phyloP scores from a whole-genome alignment of 2,888 invertebrate genomes.

The Watsonalla binaria region DNA sequence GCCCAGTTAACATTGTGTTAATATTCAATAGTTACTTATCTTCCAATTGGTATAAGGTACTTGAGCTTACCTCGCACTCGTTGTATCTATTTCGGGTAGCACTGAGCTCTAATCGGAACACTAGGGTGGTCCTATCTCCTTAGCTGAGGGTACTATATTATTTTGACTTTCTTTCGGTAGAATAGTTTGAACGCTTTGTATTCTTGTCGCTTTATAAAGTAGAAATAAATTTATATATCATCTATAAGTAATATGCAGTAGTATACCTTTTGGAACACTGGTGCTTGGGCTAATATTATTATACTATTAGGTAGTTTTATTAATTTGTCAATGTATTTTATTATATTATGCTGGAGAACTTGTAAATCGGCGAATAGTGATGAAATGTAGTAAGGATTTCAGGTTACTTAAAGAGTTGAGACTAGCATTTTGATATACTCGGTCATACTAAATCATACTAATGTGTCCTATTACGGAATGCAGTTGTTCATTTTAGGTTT shows the following conservation, averaged over 20 bases:
- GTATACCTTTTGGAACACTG: constrained; percentile 13
- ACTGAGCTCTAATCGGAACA: constrained; percentile 14
- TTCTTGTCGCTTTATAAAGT: constrained; percentile 43
- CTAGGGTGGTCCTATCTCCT: constrained; percentile 14
- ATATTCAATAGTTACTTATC: constrained; percentile 20
- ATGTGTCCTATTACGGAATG: neutral
- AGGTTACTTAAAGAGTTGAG: constrained; percentile 41
- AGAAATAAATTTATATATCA: constrained; percentile 16
- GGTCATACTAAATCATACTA: constrained; percentile 32
- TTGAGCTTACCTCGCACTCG: constrained; percentile 41
- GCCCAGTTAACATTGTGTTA: constrained; percentile 22
- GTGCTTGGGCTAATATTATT: constrained; percentile 23
- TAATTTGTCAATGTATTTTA: neutral
- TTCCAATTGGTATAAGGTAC: constrained; percentile 36
- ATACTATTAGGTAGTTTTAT: constrained; percentile 6
- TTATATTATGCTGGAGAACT: no score
- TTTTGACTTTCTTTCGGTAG: neutral
- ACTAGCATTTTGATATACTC: constrained; percentile 69
- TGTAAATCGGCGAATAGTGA: neutral
- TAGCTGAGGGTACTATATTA: neutral
- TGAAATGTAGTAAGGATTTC: constrained; percentile 1
- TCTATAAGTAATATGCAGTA: constrained; percentile 12
- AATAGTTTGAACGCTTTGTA: constrained; percentile 28
- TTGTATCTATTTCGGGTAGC: constrained; percentile 17
- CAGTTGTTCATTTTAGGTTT: neutral